phyloP scores from a whole-genome alignment of 1,140 invertebrate species.

The Bombus turneri region DNA sequence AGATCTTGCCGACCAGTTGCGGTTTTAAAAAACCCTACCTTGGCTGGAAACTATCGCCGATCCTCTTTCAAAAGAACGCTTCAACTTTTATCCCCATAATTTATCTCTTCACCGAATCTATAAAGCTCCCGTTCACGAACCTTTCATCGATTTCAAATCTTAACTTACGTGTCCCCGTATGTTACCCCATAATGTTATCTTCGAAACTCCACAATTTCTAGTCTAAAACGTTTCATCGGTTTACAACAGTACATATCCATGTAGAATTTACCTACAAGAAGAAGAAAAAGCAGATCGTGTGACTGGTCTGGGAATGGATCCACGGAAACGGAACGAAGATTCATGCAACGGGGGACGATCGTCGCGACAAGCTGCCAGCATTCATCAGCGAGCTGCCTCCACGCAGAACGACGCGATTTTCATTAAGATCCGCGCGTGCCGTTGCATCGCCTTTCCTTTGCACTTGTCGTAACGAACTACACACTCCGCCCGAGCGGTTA shows the following conservation, averaged over 20 bases:
- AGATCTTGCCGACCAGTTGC: slow-evolving; percentile 33
- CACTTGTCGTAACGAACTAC: slow-evolving; percentile 26
- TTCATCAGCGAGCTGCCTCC: slow-evolving; percentile 8
- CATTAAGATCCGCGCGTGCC: slow-evolving; percentile 24
- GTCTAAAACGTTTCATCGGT: too few species aligned
- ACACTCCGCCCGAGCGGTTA: slow-evolving; percentile 46
- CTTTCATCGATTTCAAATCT: not conserved
- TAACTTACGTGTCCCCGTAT: too few species aligned
- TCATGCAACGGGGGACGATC: not conserved
- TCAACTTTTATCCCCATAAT: not conserved
- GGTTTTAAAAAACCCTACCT: slow-evolving; percentile 41
- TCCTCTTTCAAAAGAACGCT: not conserved
- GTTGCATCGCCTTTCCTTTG: not conserved
- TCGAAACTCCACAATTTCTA: not conserved
- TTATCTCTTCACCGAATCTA: not conserved
- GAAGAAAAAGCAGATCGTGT: not conserved
- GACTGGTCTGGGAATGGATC: not conserved
- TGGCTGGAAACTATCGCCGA: not conserved
- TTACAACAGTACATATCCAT: not conserved
- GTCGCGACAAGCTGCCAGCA: not conserved
- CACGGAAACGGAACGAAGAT: not conserved
- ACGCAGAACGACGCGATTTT: slow-evolving; percentile 24
- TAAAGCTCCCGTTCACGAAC: not conserved
- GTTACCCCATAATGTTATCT: too few species aligned
- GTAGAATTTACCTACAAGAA: not conserved